phyloP scores from a whole-genome alignment of 2,113 vertebrate species.

The Perognathus longimembris region DNA sequence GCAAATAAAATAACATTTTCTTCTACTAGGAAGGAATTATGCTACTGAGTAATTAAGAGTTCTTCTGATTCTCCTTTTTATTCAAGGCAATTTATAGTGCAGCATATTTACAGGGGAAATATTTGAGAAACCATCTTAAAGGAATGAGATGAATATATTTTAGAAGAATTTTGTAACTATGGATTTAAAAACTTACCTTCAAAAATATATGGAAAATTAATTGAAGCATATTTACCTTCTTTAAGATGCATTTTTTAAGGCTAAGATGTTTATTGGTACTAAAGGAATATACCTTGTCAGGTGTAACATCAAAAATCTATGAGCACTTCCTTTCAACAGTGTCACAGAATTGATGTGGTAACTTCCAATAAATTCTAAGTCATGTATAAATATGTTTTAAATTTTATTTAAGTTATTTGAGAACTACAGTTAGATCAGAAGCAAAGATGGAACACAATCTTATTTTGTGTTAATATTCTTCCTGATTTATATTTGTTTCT shows the following conservation, averaged over 20 bases:
- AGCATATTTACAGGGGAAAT: slow-evolving; percentile 30
- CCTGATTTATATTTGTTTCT: not conserved
- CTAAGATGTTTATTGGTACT: not conserved
- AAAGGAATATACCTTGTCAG: not conserved
- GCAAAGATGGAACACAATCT: not conserved
- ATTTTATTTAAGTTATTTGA: slow-evolving; percentile 55
- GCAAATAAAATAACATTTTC: not conserved
- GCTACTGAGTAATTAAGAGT: slow-evolving; percentile 3
- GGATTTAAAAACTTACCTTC: not conserved
- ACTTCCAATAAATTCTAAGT: slow-evolving; percentile 19
- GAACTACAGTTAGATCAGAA: slow-evolving; percentile 32
- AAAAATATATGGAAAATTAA: slow-evolving; percentile 21
- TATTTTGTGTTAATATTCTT: slow-evolving; percentile 3
- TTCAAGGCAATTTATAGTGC: not conserved
- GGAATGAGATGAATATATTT: slow-evolving; percentile 17
- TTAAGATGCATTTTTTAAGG: slow-evolving; percentile 12
- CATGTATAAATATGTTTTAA: not conserved
- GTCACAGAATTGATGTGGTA: not conserved
- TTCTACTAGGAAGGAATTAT: slow-evolving; percentile 34
- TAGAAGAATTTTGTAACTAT: slow-evolving; percentile 7
- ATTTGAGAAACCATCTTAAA: slow-evolving; percentile 46
- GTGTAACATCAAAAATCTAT: slow-evolving; percentile 15
- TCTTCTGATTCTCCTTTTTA: not conserved
- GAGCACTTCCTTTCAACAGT: slow-evolving; percentile 47
- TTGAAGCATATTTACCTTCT: not conserved